These are phyloP conservation scores for Chiloscyllium plagiosum DNA, from an alignment of 2,113 vertebrate genomes.

Conservation along the genomic window DNA sequence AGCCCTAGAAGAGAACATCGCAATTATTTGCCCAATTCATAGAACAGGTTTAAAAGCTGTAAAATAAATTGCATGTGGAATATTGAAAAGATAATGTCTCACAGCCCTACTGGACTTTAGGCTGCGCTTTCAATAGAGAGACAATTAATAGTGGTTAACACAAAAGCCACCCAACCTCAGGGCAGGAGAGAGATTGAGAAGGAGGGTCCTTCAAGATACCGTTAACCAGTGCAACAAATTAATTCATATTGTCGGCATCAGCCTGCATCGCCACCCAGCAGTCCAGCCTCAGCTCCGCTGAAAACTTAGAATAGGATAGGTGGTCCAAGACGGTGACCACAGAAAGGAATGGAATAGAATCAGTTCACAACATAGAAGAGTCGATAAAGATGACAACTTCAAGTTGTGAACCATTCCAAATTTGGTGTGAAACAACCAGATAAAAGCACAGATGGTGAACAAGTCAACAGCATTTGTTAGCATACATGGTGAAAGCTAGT, in stretches of 20 bases:
- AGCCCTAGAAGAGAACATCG: constrained; percentile 58
- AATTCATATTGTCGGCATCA: too few species aligned
- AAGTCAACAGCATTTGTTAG: background rate
- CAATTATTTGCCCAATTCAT: constrained; percentile 8
- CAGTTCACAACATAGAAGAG: background rate
- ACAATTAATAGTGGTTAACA: too few species aligned
- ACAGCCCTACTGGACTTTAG: too few species aligned
- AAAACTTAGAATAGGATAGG: background rate
- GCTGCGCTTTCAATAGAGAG: too few species aligned
- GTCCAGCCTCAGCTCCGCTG: background rate
- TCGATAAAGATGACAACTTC: background rate
- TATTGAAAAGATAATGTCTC: too few species aligned
- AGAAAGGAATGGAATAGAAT: background rate
- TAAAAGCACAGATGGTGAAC: background rate
- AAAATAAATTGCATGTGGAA: background rate
- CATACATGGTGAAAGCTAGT: background rate
- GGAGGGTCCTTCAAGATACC: too few species aligned
- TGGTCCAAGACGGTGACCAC: background rate
- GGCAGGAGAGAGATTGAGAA: too few species aligned
- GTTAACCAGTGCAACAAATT: too few species aligned
- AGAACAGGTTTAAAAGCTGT: background rate
- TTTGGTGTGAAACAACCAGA: background rate
- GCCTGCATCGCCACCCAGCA: too few species aligned
- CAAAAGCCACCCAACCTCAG: too few species aligned
- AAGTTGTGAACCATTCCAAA: background rate